Evolutionary conservation across 2,113 vertebrate species (phyloP).

Genomic region (Cheirogaleus medius): DNA sequence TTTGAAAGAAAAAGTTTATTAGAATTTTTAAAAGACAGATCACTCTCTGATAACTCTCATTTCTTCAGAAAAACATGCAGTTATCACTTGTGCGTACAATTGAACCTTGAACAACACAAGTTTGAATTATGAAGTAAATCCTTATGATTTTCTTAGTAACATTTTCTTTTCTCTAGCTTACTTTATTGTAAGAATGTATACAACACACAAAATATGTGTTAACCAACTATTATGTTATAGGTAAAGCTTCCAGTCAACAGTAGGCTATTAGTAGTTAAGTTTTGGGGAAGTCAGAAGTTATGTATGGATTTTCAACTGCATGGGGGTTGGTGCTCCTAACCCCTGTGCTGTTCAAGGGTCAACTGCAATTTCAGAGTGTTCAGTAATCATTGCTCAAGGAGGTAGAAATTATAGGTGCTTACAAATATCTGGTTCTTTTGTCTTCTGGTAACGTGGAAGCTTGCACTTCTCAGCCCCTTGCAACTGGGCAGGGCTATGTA

Average conservation of each 20-base stretch:
- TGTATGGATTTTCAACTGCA: background rate
- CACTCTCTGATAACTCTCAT: background rate
- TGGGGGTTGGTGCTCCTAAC: background rate
- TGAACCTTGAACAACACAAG: background rate
- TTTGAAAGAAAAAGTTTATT: background rate
- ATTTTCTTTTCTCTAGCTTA: background rate
- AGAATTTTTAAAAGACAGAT: background rate
- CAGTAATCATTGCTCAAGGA: background rate
- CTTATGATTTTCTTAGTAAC: background rate
- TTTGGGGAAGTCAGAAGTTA: background rate
- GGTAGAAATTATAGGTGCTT: background rate
- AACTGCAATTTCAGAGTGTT: background rate
- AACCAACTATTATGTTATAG: background rate
- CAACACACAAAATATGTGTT: background rate
- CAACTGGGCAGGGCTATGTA: background rate
- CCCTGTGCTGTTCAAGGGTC: background rate
- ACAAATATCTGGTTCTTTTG: background rate
- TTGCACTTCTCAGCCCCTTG: background rate
- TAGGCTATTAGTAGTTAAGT: background rate
- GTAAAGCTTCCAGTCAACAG: background rate
- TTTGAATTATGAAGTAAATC: background rate
- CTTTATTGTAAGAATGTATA: background rate
- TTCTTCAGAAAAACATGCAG: background rate
- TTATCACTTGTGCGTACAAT: background rate
- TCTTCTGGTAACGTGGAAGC: background rate